Evolutionary conservation across 2,113 vertebrate genomes (phyloP), one percentile per base, ranked within the genome.

Genomic region (Speoplatyrhinus poulsoni): DNA sequence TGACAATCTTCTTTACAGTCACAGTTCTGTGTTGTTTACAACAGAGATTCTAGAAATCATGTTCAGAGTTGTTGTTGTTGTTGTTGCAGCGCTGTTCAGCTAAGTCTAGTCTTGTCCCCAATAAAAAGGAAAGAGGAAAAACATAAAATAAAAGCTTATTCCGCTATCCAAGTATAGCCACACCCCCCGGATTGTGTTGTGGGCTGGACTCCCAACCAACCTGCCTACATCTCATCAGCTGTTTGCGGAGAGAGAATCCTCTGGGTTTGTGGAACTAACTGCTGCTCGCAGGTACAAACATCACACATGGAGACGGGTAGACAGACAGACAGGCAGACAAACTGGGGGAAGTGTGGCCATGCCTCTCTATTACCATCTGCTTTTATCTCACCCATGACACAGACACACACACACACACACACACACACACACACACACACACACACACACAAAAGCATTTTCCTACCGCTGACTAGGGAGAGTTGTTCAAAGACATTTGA

Each of bases 241-340:
- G 57, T 36, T 62, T 76, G 50, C 41, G 68, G 72, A 81, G 52
- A 60, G 47, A 81, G 72, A 48, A 46, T 54, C 54, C 69, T 67
- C 55, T 49, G 75, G 69, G 75, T 84, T 82, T 81, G 67, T 59
- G 62, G 62, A 71, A 50, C 41, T 59, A 66, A 15, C 60, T 57
- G 70, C 60, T 57, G 70, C 84, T 81, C 82, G 85, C 78, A 75
- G 82, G 83, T 78, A 57, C 59, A 72, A 84, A 85, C 75, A 76
- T 77, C 77, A 79, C 84, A 82, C 84, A 63, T 50, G 53, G 79
- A 78, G 62, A 59, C 71, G 67, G 67, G 59, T 52, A 74, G 69
- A 64, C 47, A 68, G 69, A 64, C 47, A 68, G 60, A 75, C 3
- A 66, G 73, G 81, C 67, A 76, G 13, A 15, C 36, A 54, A 49